Evolutionary conservation across 2,113 vertebrate genomes (phyloP).

Genomic region (Dicaeum eximium): DNA sequence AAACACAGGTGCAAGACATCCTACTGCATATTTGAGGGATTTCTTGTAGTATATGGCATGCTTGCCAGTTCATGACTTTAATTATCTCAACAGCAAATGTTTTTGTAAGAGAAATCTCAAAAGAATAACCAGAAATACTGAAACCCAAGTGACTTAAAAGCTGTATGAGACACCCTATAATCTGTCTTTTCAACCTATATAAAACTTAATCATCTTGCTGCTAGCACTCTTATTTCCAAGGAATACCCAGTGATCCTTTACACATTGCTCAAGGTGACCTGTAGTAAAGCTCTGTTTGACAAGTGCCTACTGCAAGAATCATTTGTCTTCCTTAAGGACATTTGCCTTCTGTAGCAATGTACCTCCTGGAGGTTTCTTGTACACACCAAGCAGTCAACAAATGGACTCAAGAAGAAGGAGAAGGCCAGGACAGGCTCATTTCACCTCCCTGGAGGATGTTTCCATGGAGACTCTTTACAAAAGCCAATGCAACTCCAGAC

Average conservation of each 20-base stretch:
- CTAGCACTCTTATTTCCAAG: not conserved
- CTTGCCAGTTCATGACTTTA: not conserved
- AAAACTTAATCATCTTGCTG: not conserved
- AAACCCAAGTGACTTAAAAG: not conserved
- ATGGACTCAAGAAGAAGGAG: not conserved
- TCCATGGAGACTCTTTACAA: not conserved
- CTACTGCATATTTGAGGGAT: not conserved
- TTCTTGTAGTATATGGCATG: too few relatives aligned
- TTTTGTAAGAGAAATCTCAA: not conserved
- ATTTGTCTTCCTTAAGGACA: not conserved
- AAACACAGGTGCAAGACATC: not conserved
- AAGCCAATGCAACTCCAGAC: not conserved
- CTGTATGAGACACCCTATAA: not conserved
- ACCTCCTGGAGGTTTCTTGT: not conserved
- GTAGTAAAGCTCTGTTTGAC: not conserved
- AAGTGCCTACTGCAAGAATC: not conserved
- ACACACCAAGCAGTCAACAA: not conserved
- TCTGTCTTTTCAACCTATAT: not conserved
- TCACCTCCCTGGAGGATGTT: not conserved
- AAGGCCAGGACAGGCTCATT: not conserved
- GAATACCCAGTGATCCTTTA: not conserved
- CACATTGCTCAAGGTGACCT: not conserved
- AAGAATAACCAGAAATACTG: not conserved
- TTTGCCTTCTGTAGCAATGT: not conserved
- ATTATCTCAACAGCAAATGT: not conserved